phyloP scores from a whole-genome alignment of 2,888 invertebrate species.

The Melolontha melolontha region DNA sequence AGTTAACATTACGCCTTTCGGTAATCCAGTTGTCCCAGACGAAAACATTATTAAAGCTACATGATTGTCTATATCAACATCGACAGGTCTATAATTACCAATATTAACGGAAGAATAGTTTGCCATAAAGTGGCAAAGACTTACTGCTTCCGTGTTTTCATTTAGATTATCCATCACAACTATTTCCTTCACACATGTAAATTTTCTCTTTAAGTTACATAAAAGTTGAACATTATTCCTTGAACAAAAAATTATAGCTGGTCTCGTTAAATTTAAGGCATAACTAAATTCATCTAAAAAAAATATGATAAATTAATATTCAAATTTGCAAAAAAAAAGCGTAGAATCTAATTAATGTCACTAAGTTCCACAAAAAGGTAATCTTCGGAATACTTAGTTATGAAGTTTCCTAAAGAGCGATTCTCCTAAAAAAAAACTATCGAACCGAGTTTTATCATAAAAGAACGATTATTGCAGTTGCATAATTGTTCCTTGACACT shows the following conservation, averaged over 20 bases:
- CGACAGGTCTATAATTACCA: slow-evolving; percentile 14
- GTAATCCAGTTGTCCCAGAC: slow-evolving; percentile 77
- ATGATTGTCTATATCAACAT: slow-evolving; percentile 44
- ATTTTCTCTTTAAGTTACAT: slow-evolving; percentile 64
- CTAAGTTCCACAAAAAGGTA: too few relatives aligned
- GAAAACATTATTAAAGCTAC: slow-evolving; percentile 68
- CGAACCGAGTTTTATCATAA: too few relatives aligned
- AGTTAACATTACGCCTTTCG: slow-evolving; percentile 75
- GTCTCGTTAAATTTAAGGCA: slow-evolving; percentile 60
- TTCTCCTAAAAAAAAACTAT: too few relatives aligned
- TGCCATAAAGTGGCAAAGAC: slow-evolving; percentile 20
- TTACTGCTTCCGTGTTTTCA: slow-evolving; percentile 1
- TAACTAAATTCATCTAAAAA: slow-evolving; percentile 49
- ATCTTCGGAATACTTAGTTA: too few relatives aligned
- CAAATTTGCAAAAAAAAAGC: too few relatives aligned
- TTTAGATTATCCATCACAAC: slow-evolving; percentile 10
- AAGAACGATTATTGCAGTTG: too few relatives aligned
- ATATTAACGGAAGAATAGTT: slow-evolving; percentile 6
- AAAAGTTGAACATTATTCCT: slow-evolving; percentile 68
- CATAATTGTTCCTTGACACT: too few relatives aligned
- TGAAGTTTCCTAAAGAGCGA: too few relatives aligned
- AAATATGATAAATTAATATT: neutral
- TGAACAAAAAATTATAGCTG: slow-evolving; percentile 49
- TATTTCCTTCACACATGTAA: slow-evolving; percentile 16
- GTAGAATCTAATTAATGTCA: too few relatives aligned